These are phyloP conservation scores for Elephas maximus DNA, from an alignment of 2,113 vertebrate species.

Conservation along the genomic window DNA sequence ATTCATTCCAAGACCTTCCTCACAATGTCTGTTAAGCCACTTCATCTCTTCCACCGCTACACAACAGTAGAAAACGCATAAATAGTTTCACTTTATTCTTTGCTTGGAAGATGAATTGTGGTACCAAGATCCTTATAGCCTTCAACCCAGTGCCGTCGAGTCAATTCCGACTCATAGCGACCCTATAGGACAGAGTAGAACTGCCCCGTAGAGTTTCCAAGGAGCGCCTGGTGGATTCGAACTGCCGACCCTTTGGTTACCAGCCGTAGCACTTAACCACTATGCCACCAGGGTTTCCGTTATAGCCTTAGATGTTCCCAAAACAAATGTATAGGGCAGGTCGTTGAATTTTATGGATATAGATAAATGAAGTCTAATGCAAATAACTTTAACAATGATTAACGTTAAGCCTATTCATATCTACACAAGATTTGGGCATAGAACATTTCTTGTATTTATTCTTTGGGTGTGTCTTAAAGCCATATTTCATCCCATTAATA, in stretches of 20 bases:
- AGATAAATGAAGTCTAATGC: not conserved
- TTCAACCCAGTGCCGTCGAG: too few relatives aligned
- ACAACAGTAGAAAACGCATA: not conserved
- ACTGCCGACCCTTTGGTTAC: too few relatives aligned
- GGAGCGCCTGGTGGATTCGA: too few relatives aligned
- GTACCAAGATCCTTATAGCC: not conserved
- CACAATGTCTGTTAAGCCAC: not conserved
- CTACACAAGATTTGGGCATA: not conserved
- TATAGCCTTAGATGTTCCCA: not conserved
- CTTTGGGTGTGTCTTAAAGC: slow-evolving; percentile 34
- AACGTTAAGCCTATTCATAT: not conserved
- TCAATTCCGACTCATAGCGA: too few relatives aligned
- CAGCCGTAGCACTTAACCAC: too few relatives aligned
- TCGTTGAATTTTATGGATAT: slow-evolving; percentile 33
- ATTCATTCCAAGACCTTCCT: not conserved
- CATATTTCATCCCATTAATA: not conserved
- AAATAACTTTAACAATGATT: slow-evolving; percentile 26
- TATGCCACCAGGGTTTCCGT: too few relatives aligned
- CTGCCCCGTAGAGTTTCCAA: too few relatives aligned
- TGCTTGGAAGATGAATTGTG: slow-evolving; percentile 41
- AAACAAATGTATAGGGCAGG: not conserved
- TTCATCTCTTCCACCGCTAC: not conserved
- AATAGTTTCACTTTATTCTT: slow-evolving; percentile 34
- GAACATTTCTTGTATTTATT: not conserved
- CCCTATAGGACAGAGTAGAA: too few relatives aligned